phyloP scores from a whole-genome alignment of 2,888 invertebrate genomes.

The Phytoseiulus persimilis region DNA sequence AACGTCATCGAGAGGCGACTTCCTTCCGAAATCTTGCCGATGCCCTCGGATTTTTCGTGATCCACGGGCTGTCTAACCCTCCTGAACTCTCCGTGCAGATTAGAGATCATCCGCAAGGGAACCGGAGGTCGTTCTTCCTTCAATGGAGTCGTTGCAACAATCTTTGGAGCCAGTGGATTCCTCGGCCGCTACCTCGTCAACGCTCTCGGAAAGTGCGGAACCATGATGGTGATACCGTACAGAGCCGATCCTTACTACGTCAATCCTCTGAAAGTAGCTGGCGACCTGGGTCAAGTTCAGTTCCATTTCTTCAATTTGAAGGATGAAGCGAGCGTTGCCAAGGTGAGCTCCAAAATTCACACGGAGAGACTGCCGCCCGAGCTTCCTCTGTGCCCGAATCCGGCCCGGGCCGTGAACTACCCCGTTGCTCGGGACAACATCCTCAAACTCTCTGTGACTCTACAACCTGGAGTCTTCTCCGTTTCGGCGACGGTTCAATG shows the following conservation, averaged over 20 bases:
- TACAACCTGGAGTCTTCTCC: no score
- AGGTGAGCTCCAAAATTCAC: neutral
- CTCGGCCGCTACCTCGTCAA: constrained; percentile 80
- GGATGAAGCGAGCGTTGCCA: constrained; percentile 70
- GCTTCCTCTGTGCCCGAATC: neutral
- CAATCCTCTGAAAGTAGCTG: constrained; percentile 68
- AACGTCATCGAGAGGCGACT: no score
- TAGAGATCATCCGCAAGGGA: constrained; percentile 47
- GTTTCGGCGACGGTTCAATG: no score
- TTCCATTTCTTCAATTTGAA: constrained; percentile 74
- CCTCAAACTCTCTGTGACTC: no score
- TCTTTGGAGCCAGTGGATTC: constrained; percentile 85
- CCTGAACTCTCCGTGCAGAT: neutral
- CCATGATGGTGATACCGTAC: constrained; percentile 81
- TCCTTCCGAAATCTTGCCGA: neutral
- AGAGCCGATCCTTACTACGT: constrained; percentile 75
- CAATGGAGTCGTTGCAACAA: constrained; percentile 94
- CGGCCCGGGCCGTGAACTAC: neutral
- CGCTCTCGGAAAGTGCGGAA: constrained; percentile 61
- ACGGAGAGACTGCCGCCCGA: constrained; percentile 1
- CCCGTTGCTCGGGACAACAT: no score
- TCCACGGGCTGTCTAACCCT: neutral
- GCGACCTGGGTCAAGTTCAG: constrained; percentile 89
- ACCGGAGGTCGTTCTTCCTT: constrained; percentile 79
- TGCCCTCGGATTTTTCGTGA: no score